Percentiles rank a stretch among this genome's conserved stretches.
These are phyloP conservation scores for Lordiphosa andalusiaca DNA, from an alignment of 2,888 invertebrate species.

Conservation along the genomic window DNA sequence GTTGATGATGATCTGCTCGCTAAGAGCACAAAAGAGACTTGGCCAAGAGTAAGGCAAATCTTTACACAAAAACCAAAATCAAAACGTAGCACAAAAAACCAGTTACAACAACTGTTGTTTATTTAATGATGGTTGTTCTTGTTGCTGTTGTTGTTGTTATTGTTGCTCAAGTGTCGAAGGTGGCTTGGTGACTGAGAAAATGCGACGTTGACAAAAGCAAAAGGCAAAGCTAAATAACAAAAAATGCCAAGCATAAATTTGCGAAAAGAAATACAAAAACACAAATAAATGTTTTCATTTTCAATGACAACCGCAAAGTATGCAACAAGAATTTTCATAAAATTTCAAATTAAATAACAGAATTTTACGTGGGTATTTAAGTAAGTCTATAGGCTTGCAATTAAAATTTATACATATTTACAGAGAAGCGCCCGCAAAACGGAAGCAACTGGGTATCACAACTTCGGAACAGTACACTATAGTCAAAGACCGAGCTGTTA, in stretches of 20 bases:
- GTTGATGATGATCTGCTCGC: neutral
- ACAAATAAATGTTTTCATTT: constrained; percentile 19
- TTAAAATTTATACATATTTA: too few relatives aligned
- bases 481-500: too few relatives aligned
- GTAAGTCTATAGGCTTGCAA: too few relatives aligned
- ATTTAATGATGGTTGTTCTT: constrained; percentile 34
- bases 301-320: constrained; percentile 56
- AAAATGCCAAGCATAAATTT: constrained; percentile 36
- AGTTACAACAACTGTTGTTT: constrained; percentile 61
- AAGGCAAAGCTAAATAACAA: constrained; percentile 36
- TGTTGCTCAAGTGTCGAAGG: constrained; percentile 38
- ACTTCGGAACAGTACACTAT: too few relatives aligned
- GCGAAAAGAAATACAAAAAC: constrained; percentile 7
- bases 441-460: too few relatives aligned
- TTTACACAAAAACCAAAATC: constrained; percentile 29
- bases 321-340: constrained; percentile 39
- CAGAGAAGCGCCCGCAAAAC: too few relatives aligned
- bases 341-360: too few relatives aligned
- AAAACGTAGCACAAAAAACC: constrained; percentile 48
- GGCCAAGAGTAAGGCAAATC: constrained; percentile 2
- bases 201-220: constrained; percentile 66
- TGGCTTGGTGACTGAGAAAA: constrained; percentile 33
- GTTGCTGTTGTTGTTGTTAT: constrained; percentile 28
- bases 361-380: too few relatives aligned
- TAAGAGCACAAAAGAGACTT: constrained; percentile 21